phyloP scores from a whole-genome alignment of 2,113 vertebrate genomes.

The Oplegnathus fasciatus region DNA sequence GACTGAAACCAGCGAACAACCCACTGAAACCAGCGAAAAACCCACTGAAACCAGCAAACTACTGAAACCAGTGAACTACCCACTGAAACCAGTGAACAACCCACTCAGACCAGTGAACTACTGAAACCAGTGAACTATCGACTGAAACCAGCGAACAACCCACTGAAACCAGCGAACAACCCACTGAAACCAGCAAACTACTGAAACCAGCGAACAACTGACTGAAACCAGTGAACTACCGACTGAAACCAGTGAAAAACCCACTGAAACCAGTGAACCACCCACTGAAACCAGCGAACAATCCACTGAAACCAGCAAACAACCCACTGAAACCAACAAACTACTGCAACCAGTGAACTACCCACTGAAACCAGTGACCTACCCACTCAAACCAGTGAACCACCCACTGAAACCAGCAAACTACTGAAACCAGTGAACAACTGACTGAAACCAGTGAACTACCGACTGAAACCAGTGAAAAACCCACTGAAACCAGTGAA shows the following conservation, averaged over 20 bases:
- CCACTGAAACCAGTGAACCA: background rate
- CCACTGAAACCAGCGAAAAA: background rate
- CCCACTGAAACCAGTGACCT: background rate
- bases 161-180: too few species aligned
- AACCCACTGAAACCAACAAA: background rate
- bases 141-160: too few species aligned
- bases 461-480: background rate
- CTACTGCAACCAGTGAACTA: background rate
- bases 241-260: background rate
- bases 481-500: background rate
- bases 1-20: background rate
- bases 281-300: background rate
- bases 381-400: too few species aligned
- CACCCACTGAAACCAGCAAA: background rate
- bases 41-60: background rate
- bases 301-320: too few species aligned
- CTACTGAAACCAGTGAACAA: background rate
- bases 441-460: background rate
- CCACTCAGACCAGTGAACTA: background rate
- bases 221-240: background rate
- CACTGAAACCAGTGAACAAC: background rate
- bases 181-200: slow-evolving; percentile 43
- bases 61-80: too few species aligned
- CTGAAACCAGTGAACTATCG: background rate
- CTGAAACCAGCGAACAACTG: background rate